Evolutionary conservation across 2,113 vertebrate species (phyloP), one percentile per base, ranked within the genome.

Genomic region (Rhinoderma darwinii): DNA sequence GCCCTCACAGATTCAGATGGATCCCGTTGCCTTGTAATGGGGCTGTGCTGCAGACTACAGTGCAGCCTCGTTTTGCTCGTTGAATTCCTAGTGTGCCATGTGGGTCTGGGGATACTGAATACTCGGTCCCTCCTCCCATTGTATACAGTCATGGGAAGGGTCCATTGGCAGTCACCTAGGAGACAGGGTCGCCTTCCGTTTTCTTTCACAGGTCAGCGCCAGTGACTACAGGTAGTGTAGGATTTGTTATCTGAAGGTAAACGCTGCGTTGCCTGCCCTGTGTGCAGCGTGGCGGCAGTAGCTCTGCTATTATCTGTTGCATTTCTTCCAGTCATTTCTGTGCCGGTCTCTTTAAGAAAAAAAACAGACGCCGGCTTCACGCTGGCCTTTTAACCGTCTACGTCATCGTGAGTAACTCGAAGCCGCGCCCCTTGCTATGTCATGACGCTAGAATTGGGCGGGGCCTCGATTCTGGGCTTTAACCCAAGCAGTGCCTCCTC

Each of bases 401-500:
- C 82, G 68, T 84, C 82, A 84, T 25, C 20, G 54, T 44, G 72
- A 43, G 50, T 84, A 76, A 84, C 0, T 0, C 83, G 39, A 37
- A 30, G 73, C 54, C 51, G 11, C 83, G 73, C 72, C 73, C 47
- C 47, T 11, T 35, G 70, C 37, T 32, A n/a, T 11, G 10, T 7
- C 10, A 7, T 86, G 84, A 86, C 54, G 84, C 68, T 14, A 37
- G 4, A 1, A 14, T 0, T 50, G 75, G 84, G 75, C 75, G 84
- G 30, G 32, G 43, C 2, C 43, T n/a, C 11, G 12, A 1, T 2
- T 5, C 15, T n/a, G 75, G 74, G 74, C 75, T 86, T 86, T 86
- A 86, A 86, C 84, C 75, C 39, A 51, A 32, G 73, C 44, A 2
- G 84, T 47, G 61, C 74, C 84, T 35, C 84, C 84, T 86, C 84